These are phyloP conservation scores for Bungarus multicinctus DNA, from an alignment of 2,113 vertebrate species.

Conservation along the genomic window DNA sequence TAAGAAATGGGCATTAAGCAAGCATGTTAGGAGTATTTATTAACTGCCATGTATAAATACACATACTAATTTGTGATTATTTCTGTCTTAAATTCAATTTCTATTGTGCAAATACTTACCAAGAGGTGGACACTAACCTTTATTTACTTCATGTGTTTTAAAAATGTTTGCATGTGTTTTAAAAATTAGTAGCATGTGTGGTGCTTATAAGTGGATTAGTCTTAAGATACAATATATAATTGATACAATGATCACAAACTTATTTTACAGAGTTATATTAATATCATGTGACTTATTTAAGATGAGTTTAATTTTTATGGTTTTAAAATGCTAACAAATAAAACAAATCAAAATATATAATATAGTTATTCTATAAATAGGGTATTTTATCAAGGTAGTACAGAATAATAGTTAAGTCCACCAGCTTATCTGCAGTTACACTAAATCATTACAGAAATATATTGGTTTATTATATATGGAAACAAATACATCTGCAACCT, in stretches of 20 bases:
- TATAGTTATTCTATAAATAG: slow-evolving; percentile 30
- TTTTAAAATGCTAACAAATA: slow-evolving; percentile 61
- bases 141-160: slow-evolving; percentile 26
- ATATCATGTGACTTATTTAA: background rate
- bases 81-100: slow-evolving; percentile 60
- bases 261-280: slow-evolving; percentile 18
- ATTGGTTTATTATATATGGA: background rate
- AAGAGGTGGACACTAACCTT: slow-evolving; percentile 56
- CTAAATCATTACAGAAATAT: background rate
- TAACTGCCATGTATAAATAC: slow-evolving; percentile 61
- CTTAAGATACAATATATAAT: slow-evolving; percentile 23
- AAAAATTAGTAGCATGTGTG: slow-evolving; percentile 1
- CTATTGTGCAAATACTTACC: slow-evolving; percentile 56
- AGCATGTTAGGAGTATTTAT: slow-evolving; percentile 71
- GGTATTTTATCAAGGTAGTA: background rate
- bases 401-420: background rate
- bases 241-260: background rate
- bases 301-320: background rate
- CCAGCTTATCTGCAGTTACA: background rate
- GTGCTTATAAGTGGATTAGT: slow-evolving; percentile 24
- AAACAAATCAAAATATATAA: slow-evolving; percentile 27
- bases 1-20: slow-evolving; percentile 68
- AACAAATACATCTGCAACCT: background rate
- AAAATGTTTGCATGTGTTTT: slow-evolving; percentile 51
- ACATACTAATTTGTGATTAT: slow-evolving; percentile 68